Evolutionary conservation across 2,797 vertebrate species (phyloP).

Genomic region (Pangasius larnaudii): DNA sequence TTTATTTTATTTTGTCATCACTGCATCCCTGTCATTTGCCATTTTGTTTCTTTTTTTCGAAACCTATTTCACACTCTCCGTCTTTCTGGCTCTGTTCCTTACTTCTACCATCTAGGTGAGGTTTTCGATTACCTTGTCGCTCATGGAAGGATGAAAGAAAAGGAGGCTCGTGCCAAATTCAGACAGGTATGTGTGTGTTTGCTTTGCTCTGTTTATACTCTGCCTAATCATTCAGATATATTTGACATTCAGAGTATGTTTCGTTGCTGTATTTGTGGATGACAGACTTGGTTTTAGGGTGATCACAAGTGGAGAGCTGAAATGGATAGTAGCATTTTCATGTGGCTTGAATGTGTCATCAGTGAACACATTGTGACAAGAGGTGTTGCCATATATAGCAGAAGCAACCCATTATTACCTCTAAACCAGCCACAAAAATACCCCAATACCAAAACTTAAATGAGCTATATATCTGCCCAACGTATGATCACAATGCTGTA

Average conservation of each 20-base stretch:
- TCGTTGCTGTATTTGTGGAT: conserved; percentile 19
- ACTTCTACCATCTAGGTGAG: conserved; percentile 80
- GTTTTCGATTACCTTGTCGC: conserved; percentile 99
- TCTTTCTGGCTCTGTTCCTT: background rate
- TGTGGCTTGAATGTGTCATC: background rate
- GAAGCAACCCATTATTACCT: background rate
- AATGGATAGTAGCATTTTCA: background rate
- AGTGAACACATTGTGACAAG: background rate
- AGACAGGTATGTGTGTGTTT: conserved; percentile 83
- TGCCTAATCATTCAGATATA: background rate
- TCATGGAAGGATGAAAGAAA: conserved; percentile 99
- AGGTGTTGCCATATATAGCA: background rate
- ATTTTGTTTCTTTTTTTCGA: background rate
- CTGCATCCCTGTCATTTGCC: background rate
- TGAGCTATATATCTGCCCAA: background rate
- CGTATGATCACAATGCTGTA: background rate
- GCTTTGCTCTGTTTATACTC: background rate
- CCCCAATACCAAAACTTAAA: background rate
- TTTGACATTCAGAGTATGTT: background rate
- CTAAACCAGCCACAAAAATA: background rate
- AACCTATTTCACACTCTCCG: background rate
- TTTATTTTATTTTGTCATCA: background rate
- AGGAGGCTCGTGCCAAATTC: conserved; percentile 99
- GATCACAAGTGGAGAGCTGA: background rate
- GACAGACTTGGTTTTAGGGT: conserved; percentile 21